Base-by-base conservation (phyloP, 2,888 invertebrate genomes). In the Pherbina coryleti region DNA sequence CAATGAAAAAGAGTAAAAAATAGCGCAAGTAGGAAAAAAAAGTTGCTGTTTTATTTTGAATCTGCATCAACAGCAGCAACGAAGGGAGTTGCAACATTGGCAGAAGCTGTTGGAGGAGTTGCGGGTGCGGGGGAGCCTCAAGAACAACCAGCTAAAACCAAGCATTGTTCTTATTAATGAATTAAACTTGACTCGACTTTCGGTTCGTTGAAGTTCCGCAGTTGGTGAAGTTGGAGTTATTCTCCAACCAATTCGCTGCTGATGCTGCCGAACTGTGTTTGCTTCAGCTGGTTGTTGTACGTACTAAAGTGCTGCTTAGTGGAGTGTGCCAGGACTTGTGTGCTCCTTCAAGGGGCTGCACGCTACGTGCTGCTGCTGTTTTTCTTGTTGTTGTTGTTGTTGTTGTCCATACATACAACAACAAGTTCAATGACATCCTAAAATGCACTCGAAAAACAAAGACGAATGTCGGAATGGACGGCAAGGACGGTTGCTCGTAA, bases 181-280 rank as follows among this genome's bases (percentile, higher is more conserved):
- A 87, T 87, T 87, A 86, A 87, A 87, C 86, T 87, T 87, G 86
- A 86, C 88, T 87, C 86, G 86, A 87, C 86, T 87, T 87, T 87
- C 85, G 84, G 86, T 85, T 86, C 85, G 83, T 86, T 85, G 86
- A 81, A 51, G 73, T 72, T 5, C 19, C 64, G 8, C 0, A n/a
- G 69, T 51, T 51, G 28, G 2, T 44, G 17, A 31, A 55, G 60
- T 22, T 5, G 22, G 25, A 67, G 34, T 34, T 64, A 8, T 34
- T 34, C 37, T 34, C 31, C 64, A 66, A 62, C 31, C 62, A 62
- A 31, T 11, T 28, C 17, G 11, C 62, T 19, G 17, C 14, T 31
- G 31, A 28, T 53, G 19, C 7, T 14, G 8, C 66, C 66, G n/a
- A 14, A 34, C 44, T 49, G 70, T 70, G 70, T 53, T 72, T 60